Percentiles rank a stretch among this genome's conserved stretches.
These are phyloP conservation scores for Drosophila mauritiana DNA, from an alignment of 1,140 invertebrate genomes.

Conservation along the genomic window DNA sequence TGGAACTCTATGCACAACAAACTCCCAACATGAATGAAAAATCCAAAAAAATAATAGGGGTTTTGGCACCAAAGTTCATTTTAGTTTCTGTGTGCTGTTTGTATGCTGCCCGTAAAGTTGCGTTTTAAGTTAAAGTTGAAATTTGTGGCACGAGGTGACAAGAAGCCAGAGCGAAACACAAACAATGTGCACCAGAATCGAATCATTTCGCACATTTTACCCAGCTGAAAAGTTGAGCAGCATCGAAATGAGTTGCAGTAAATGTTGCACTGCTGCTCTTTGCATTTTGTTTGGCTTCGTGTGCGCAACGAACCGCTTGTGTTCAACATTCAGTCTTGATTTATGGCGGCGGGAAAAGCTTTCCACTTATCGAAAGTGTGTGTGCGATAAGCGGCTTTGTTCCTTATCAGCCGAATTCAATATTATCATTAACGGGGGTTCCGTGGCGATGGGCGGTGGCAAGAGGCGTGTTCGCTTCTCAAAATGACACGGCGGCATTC, in stretches of 20 bases:
- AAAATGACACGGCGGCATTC: constrained; percentile 7
- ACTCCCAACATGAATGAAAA: neutral
- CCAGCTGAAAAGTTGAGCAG: neutral
- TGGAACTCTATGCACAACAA: neutral
- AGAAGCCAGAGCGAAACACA: neutral
- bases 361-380: constrained; percentile 38
- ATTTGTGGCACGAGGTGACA: neutral
- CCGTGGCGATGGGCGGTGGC: neutral
- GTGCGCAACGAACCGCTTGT: constrained; percentile 15
- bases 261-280: neutral
- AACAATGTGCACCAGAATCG: neutral
- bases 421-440: constrained; percentile 39
- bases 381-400: constrained; percentile 47
- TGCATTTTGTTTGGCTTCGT: constrained; percentile 19
- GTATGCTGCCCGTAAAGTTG: neutral
- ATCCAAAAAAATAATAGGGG: neutral
- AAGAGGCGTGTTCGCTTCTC: constrained; percentile 6
- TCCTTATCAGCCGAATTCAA: constrained; percentile 66
- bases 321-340: constrained; percentile 45
- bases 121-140: neutral
- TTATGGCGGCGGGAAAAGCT: constrained; percentile 42
- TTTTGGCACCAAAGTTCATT: neutral
- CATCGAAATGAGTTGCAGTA: neutral
- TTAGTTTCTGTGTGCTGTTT: neutral
- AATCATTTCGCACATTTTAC: neutral